These are phyloP conservation scores for Melopsittacus undulatus DNA, from an alignment of 2,797 vertebrate genomes.

Conservation along the genomic window DNA sequence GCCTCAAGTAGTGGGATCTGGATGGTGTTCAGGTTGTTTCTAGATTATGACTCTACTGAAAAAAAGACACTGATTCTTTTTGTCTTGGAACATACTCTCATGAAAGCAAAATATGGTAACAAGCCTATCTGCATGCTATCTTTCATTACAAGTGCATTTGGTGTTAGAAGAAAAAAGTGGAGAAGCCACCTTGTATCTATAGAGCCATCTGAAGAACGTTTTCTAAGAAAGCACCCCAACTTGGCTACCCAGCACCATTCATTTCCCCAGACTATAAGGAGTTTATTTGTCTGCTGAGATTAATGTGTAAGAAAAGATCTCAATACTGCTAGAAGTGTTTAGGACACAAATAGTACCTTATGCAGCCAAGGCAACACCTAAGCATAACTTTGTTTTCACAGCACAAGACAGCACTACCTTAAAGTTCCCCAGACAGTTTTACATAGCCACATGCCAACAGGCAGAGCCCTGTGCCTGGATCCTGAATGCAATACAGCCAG, in stretches of 20 bases:
- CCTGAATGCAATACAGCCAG: not conserved
- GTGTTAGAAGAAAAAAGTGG: not conserved
- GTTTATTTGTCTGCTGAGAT: not conserved
- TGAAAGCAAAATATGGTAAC: not conserved
- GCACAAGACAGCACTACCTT: not conserved
- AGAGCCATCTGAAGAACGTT: not conserved
- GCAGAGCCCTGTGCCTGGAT: not conserved
- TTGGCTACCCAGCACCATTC: not conserved
- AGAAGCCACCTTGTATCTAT: not conserved
- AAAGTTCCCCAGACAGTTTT: not conserved
- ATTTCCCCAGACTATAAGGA: not conserved
- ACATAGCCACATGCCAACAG: fast-evolving
- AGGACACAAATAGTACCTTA: not conserved
- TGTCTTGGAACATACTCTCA: not conserved
- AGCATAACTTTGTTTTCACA: not conserved
- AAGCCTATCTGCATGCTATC: not conserved
- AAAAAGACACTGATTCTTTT: not conserved
- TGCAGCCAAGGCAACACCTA: not conserved
- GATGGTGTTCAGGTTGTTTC: not conserved
- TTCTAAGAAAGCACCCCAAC: not conserved
- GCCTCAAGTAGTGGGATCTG: not conserved
- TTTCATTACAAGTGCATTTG: not conserved
- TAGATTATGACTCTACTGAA: not conserved
- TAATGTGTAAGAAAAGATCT: not conserved
- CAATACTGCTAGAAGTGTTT: not conserved